phyloP scores from a whole-genome alignment of 1,140 invertebrate species.

The Papilio aristodemus region DNA sequence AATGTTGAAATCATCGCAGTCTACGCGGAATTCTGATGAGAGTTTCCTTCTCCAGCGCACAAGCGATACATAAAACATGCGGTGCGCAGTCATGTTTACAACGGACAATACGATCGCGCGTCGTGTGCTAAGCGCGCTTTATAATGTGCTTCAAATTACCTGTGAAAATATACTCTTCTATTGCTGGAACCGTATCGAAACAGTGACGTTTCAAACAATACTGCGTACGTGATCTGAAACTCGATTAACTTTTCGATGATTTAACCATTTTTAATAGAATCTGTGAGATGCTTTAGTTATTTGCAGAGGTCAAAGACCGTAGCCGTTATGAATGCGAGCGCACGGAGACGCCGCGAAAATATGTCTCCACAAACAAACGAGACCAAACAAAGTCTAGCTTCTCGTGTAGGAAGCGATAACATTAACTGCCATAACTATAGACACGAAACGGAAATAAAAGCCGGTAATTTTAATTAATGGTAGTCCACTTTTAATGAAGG shows the following conservation, averaged over 20 bases:
- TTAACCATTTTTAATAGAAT: slow-evolving; percentile 37
- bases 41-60: slow-evolving; percentile 69
- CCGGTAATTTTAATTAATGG: slow-evolving; percentile 30
- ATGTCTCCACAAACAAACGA: slow-evolving; percentile 67
- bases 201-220: slow-evolving; percentile 51
- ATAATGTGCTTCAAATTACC: slow-evolving; percentile 70
- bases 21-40: slow-evolving; percentile 74
- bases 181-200: slow-evolving; percentile 47
- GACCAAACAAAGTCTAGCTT: slow-evolving; percentile 59
- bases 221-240: slow-evolving; percentile 44
- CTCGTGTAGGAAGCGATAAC: slow-evolving; percentile 56
- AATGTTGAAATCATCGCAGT: slow-evolving; percentile 69
- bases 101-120: slow-evolving; percentile 67
- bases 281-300: slow-evolving; percentile 61
- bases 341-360: slow-evolving; percentile 70
- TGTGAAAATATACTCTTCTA: slow-evolving; percentile 58
- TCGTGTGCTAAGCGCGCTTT: slow-evolving; percentile 63
- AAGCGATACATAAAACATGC: slow-evolving; percentile 74
- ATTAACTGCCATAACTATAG: slow-evolving; percentile 22
- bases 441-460: slow-evolving; percentile 25
- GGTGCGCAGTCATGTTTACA: slow-evolving; percentile 73
- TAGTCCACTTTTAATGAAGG: slow-evolving; percentile 20
- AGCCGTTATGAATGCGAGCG: slow-evolving; percentile 71
- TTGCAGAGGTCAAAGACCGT: slow-evolving; percentile 67
- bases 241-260: slow-evolving; percentile 40